Evolutionary conservation across 2,888 invertebrate species (phyloP), one percentile per base, ranked within the genome.

Genomic region (Philereme vetulata): DNA sequence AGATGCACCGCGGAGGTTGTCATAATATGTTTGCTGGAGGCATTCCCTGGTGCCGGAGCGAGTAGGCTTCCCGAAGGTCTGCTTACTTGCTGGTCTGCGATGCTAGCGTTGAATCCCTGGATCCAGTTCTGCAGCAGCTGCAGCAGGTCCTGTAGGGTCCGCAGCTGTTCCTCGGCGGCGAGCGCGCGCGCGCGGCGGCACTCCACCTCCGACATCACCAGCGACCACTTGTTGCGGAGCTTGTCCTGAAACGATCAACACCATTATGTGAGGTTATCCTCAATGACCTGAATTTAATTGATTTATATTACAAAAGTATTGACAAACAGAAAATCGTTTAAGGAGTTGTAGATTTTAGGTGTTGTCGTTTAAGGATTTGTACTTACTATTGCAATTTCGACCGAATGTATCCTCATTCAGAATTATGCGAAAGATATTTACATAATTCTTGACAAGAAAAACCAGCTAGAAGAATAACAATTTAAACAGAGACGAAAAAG

Each of bases 171-270:
- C 78, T 94, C 94, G 32, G 93, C 93, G 66, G 86, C 84, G 58
- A 93, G 86, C 4, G 94, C 94, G 52, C 88, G 88, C 59, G 85
- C 78, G 53, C 93, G 85, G 68, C 90, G 88, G 44, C 89, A 84
- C 77, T 95, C 95, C 49, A 94, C 93, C 78, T 94, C 93, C 1
- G 93, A 86, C 93, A 94, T 94, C 46, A 95, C 93, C 76, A 93
- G 92, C 49, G 94, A 90, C 95, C 95, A 95, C 75, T 94, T 93
- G 72, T 90, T 91, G 56, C 95, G 89, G 35, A 95, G 78, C 67
- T 93, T 92, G 74, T 94, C 94, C 81, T 83, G 64, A 11, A 10
- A 10, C 0, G 7, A 44, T 6, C 5, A 44, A 7, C 9, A 21
- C 5, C 11, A 9, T 5, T 43, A 35, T 1, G 21, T 21, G 21